phyloP scores from a whole-genome alignment of 2,888 invertebrate genomes.

The Idaea straminata region DNA sequence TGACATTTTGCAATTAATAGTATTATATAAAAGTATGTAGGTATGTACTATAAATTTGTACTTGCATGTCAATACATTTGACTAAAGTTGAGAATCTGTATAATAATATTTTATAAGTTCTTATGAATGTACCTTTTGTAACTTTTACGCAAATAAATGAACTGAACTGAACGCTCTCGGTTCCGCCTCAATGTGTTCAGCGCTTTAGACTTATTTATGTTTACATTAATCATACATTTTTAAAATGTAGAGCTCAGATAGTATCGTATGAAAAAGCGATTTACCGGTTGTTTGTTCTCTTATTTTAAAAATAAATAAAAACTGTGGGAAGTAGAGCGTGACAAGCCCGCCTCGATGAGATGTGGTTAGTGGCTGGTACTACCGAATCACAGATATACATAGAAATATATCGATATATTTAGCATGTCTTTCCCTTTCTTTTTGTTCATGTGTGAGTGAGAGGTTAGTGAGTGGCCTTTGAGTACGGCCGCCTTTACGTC shows the following conservation, averaged over 20 bases:
- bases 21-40: too few relatives aligned
- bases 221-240: too few relatives aligned
- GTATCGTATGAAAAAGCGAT: constrained; percentile 23
- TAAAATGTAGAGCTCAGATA: not conserved
- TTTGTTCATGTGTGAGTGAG: constrained; percentile 52
- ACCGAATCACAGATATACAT: constrained; percentile 12
- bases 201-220: too few relatives aligned
- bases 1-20: too few relatives aligned
- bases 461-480: constrained; percentile 37
- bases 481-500: constrained; percentile 33
- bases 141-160: too few relatives aligned
- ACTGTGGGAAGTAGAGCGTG: constrained; percentile 68
- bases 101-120: too few relatives aligned
- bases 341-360: constrained; percentile 41
- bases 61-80: too few relatives aligned
- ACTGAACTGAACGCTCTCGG: too few relatives aligned
- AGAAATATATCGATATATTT: constrained; percentile 32
- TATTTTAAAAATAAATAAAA: constrained; percentile 45
- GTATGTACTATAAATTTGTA: too few relatives aligned
- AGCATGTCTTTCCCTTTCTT: constrained; percentile 52
- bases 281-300: constrained; percentile 58
- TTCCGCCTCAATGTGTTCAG: too few relatives aligned
- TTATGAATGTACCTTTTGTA: too few relatives aligned
- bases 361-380: constrained; percentile 34
- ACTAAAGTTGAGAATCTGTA: too few relatives aligned